Percentiles rank a stretch among this genome's conserved stretches.
Conservation (phyloP, 2,113 vertebrate species). For the Myotis davidii region DNA sequence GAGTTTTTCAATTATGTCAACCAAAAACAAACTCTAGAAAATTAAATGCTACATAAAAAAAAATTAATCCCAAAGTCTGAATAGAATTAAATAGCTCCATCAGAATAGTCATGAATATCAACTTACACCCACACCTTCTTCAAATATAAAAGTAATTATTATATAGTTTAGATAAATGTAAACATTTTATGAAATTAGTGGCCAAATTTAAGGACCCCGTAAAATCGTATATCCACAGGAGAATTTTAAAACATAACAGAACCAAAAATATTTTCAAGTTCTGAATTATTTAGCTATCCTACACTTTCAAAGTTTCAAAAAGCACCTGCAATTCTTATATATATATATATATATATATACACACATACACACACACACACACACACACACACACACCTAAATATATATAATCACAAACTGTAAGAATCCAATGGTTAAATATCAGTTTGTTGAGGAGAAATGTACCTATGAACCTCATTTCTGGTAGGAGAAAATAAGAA, state of each 20-base stretch:
- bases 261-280: background rate
- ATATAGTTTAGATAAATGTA: conserved; percentile 9
- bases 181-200: conserved; percentile 30
- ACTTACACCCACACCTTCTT: background rate
- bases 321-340: background rate
- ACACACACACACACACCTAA: too few species aligned
- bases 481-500: background rate
- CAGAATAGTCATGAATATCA: background rate
- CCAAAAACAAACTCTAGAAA: background rate
- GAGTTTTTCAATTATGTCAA: conserved; percentile 18
- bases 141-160: conserved; percentile 28
- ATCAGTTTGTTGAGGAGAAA: conserved; percentile 6
- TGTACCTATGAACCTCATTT: conserved; percentile 18
- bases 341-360: background rate
- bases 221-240: background rate
- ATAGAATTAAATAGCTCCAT: background rate
- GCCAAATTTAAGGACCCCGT: background rate
- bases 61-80: background rate
- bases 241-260: background rate
- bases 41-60: background rate
- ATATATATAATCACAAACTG: background rate
- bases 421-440: conserved; percentile 14
- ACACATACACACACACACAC: too few species aligned
- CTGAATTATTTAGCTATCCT: background rate
- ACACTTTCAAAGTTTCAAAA: conserved; percentile 14